A percentile compares a stretch with the other conserved stretches of the same genome.
Evolutionary conservation across 2,797 vertebrate genomes (phyloP).

Genomic region (Hippopotamyrus pictus): DNA sequence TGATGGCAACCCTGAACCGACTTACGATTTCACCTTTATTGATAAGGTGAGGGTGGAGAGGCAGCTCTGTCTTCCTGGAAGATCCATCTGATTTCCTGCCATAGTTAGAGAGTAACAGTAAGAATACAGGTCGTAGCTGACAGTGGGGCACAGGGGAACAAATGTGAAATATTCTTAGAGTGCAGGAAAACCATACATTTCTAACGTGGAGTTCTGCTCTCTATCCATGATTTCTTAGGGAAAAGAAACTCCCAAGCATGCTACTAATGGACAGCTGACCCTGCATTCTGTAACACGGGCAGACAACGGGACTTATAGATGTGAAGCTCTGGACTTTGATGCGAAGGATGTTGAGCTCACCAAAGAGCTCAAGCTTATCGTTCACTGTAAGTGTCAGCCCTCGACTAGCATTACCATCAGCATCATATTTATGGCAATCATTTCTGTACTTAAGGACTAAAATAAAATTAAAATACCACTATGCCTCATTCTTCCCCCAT

Average conservation of each 20-base stretch:
- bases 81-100: background rate
- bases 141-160: background rate
- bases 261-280: slow-evolving; percentile 22
- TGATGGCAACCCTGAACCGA: slow-evolving; percentile 72
- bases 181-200: background rate
- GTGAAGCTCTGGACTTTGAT: slow-evolving; percentile 58
- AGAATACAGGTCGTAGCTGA: background rate
- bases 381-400: slow-evolving; percentile 57
- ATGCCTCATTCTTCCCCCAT: background rate
- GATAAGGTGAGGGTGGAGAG: slow-evolving; percentile 50
- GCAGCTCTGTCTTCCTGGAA: background rate
- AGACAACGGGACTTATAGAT: slow-evolving; percentile 49
- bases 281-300: slow-evolving; percentile 38
- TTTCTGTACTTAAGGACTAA: background rate
- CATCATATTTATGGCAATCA: background rate
- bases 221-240: background rate
- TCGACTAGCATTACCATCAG: background rate
- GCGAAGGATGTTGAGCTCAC: background rate
- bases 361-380: slow-evolving; percentile 34
- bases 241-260: rapidly evolving
- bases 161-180: background rate
- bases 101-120: background rate
- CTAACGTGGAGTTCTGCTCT: background rate
- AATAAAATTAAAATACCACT: background rate
- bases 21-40: slow-evolving; percentile 54